These are phyloP conservation scores for Grammomys dolichurus DNA, from an alignment of 2,113 vertebrate genomes.

Conservation along the genomic window DNA sequence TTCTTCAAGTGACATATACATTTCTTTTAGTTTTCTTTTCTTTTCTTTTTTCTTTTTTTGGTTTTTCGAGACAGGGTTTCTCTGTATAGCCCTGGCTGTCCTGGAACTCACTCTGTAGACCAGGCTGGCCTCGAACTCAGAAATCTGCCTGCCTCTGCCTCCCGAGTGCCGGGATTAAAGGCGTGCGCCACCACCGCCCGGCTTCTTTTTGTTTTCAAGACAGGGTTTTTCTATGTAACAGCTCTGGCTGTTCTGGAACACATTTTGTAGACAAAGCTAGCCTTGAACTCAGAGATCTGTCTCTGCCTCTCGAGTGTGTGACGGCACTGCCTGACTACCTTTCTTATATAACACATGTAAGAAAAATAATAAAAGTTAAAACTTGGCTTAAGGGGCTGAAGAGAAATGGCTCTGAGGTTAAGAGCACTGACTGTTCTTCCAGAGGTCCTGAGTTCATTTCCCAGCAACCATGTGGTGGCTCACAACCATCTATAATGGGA, in stretches of 20 bases:
- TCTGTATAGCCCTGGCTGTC: not conserved
- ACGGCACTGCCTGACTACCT: not conserved
- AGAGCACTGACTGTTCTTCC: too few relatives aligned
- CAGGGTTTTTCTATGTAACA: not conserved
- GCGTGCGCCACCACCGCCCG: too few relatives aligned
- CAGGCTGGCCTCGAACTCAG: not conserved
- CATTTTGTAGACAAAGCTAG: not conserved
- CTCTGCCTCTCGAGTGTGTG: not conserved
- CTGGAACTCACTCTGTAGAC: not conserved
- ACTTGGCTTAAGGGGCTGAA: not conserved
- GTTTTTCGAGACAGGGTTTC: not conserved
- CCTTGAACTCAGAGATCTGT: not conserved
- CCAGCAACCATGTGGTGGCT: too few relatives aligned
- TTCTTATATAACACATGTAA: not conserved
- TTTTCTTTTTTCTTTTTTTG: too few relatives aligned
- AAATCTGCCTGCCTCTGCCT: not conserved
- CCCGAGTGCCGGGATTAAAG: too few relatives aligned
- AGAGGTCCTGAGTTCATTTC: too few relatives aligned
- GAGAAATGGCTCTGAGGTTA: too few relatives aligned
- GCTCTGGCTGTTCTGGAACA: not conserved
- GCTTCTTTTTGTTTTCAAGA: not conserved
- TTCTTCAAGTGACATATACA: not conserved
- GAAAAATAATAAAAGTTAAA: not conserved
- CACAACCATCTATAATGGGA: too few relatives aligned
- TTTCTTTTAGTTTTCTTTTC: not conserved